Evolutionary conservation across 1,140 invertebrate genomes (phyloP), one percentile per base, ranked within the genome.

Genomic region (Hylaeus volcanicus): DNA sequence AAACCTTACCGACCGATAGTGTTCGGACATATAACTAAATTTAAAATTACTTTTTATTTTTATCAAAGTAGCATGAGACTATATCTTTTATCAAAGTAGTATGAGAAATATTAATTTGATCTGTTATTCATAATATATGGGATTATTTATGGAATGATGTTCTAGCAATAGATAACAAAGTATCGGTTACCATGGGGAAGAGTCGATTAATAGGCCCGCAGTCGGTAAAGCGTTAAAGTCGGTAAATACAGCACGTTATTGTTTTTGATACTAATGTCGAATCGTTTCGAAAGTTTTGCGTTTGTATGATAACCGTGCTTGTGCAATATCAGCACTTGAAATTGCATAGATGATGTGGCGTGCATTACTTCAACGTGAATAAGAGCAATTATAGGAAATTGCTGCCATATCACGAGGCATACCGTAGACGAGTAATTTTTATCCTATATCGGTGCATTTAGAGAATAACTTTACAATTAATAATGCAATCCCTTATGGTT

Each of bases 301-400:
- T 1, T 6, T 39, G 1, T 1, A 2, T n/a, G 26, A 6, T 39
- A 63, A 9, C 12, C 39, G 6, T 37, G 48, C 12, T 79, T 73
- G 48, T n/a, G 60, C 26, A 79, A 79, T 73, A 45, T 51, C 61
- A 39, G 9, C 51, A 79, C 69, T 51, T 73, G 14, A 73, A 79
- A 74, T 55, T 39, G 9, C 26, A 56, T 3, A 15, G 12, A 37
- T 48, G 5, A n/a, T 8, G 37, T 3, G 58, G 63, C 15, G 26
- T 4, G 39, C 8, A 14, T 64, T n/a, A 41, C 41, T 73, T 3
- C 1, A 12, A 5, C 15, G 37, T 3, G 6, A 61, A 1, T 26
- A n/a, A 0, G 15, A 26, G n/a, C 48, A 51, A 61, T 69, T 15
- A 69, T 3, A 41, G 37, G 43, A 55, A 74, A 74, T 74, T 64